Evolutionary conservation across 2,797 vertebrate species (phyloP).

Genomic region (Eulemur rubriventer): DNA sequence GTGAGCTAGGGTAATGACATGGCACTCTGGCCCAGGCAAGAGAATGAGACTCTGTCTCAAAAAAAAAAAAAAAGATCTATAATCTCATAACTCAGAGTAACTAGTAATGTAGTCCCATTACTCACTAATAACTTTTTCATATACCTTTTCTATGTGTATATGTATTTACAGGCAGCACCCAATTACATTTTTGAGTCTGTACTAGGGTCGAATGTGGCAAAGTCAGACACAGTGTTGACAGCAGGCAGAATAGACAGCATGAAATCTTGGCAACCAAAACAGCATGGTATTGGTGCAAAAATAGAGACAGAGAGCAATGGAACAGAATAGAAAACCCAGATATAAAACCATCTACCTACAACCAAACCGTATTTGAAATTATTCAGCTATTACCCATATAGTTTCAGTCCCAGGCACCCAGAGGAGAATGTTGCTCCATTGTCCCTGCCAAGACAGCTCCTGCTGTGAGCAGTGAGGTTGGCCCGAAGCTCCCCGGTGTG

Average conservation of each 20-base stretch:
- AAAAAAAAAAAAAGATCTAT: not conserved
- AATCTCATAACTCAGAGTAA: not conserved
- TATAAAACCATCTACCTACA: too few relatives aligned
- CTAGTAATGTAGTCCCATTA: not conserved
- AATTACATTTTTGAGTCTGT: not conserved
- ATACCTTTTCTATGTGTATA: not conserved
- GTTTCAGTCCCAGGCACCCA: not conserved
- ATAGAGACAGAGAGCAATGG: too few relatives aligned
- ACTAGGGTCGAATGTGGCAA: not conserved
- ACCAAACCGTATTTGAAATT: not conserved
- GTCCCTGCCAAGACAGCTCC: not conserved
- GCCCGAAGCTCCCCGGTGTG: not conserved
- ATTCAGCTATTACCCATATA: not conserved
- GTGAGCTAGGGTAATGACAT: too few relatives aligned
- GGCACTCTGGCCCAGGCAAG: too few relatives aligned
- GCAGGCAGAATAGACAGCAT: not conserved
- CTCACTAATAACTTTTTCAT: not conserved
- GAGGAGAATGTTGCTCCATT: accelerated
- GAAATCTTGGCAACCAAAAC: not conserved
- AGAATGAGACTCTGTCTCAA: too few relatives aligned
- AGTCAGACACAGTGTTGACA: not conserved
- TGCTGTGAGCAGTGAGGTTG: not conserved
- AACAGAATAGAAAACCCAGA: too few relatives aligned
- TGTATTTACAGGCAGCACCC: not conserved
- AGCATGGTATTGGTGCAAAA: too few relatives aligned